Conservation (phyloP, 2,113 vertebrate genomes). For the Tupaia tana region DNA sequence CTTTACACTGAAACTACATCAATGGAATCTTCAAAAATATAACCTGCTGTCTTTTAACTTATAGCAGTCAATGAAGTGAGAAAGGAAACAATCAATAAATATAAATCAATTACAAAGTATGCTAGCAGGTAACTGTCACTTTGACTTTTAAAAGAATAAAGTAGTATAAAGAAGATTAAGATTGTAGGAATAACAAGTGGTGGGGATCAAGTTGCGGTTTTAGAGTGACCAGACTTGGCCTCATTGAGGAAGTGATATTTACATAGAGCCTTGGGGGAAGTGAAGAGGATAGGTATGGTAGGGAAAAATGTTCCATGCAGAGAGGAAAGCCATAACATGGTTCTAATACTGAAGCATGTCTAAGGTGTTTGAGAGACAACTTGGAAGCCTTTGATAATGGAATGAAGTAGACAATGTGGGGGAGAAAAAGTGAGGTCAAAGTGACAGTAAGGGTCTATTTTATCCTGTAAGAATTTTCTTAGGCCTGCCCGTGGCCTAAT, state of each 20-base stretch:
- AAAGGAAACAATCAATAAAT: neutral
- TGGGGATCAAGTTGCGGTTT: neutral
- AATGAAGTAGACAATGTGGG: neutral
- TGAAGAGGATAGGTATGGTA: too few species aligned
- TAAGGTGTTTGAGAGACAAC: neutral
- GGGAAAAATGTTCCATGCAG: neutral
- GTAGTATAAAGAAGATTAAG: neutral
- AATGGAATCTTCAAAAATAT: neutral
- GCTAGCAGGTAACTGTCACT: neutral
- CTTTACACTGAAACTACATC: neutral
- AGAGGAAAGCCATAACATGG: neutral
- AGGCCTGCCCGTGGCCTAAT: too few species aligned
- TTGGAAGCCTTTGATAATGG: neutral
- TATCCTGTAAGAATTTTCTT: neutral
- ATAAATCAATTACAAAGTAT: neutral
- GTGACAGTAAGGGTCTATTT: neutral
- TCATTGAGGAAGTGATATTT: neutral
- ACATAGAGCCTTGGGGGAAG: neutral
- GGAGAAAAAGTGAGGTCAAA: neutral
- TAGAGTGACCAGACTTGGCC: neutral
- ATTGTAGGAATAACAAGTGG: neutral
- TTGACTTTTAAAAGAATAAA: neutral
- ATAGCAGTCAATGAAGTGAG: neutral
- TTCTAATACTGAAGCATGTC: neutral
- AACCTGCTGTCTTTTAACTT: neutral